Base-by-base conservation (phyloP, 2,113 vertebrate genomes). In the Lepus europaeus region DNA sequence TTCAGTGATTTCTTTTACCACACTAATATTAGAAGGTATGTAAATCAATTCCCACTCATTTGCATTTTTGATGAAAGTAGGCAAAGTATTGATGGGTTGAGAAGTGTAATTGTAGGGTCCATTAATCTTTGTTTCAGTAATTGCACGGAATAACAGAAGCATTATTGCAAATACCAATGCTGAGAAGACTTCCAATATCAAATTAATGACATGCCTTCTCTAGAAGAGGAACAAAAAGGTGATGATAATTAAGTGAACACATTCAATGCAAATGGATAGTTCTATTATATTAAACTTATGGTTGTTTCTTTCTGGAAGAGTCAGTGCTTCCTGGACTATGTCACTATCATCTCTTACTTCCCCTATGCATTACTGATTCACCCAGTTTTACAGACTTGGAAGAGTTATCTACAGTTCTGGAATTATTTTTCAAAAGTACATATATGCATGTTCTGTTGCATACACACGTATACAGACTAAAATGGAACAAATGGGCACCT, bases 221-320 rank as follows among this genome's bases (percentile, higher is more conserved):
- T 97, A 96, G 23, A 94, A 95, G 53, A 91, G 19, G 31, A 96
- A 95, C 23, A 93, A 88, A 85, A 94, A 84, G 25, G 92, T 23
- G 31, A 45, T 66, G 31, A 87, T 74, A 81, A 69, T 87, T 80
- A 36, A 39, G 17, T 51, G 14, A 6, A 87, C 12, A 88, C 31
- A 90, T 33, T 92, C 25, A 84, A 76, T n/a, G 25, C 61, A 90
- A 33, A 81, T 70, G 31, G 36, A 51, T n/a, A 93, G 33, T n/a
- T 87, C 31, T 84, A 51, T 51, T 45, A 64, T 33, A 72, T 51
- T 87, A 86, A 45, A 51, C 14, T 88, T 79, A 64, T 90, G 61
- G 23, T 29, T 56, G 0, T 63, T 91, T 89, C 25, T 45, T 73
- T 74, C 7, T 63, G 20, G 17, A 79, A 80, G 19, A 82, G 68